phyloP scores from a whole-genome alignment of 2,888 invertebrate species.

The Neuroscelio doddi region DNA sequence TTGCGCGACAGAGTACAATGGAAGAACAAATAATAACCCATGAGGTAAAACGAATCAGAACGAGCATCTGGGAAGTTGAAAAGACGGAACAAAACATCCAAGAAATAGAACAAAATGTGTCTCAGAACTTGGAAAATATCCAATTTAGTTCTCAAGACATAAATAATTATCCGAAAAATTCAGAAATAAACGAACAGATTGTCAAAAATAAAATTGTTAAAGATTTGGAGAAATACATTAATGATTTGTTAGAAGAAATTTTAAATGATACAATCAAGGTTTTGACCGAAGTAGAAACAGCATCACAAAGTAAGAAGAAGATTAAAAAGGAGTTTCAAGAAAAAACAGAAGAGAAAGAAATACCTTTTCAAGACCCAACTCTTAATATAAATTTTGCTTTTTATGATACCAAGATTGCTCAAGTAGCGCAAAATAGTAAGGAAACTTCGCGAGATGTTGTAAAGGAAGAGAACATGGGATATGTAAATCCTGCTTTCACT shows the following conservation, averaged over 20 bases:
- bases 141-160: conserved; percentile 54
- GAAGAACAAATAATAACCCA: conserved; percentile 60
- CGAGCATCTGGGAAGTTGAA: conserved; percentile 63
- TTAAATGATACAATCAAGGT: conserved; percentile 65
- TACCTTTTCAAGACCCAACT: background rate
- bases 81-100: conserved; percentile 42
- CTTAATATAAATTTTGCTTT: conserved; percentile 57
- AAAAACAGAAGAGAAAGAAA: background rate
- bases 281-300: conserved; percentile 53
- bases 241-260: conserved; percentile 66
- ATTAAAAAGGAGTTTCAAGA: conserved; percentile 1
- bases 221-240: conserved; percentile 66
- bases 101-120: conserved; percentile 59
- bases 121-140: conserved; percentile 54
- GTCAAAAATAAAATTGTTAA: conserved; percentile 63
- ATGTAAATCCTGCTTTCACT: conserved; percentile 63
- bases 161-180: conserved; percentile 47
- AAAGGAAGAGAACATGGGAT: conserved; percentile 50
- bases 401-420: conserved; percentile 29
- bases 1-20: no score
- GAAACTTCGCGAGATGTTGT: conserved; percentile 7
- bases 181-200: conserved; percentile 37
- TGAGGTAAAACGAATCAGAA: conserved; percentile 64
- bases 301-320: conserved; percentile 12
- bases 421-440: background rate